Conservation (phyloP, 2,888 invertebrate species). For the Digitonthophagus gazella region DNA sequence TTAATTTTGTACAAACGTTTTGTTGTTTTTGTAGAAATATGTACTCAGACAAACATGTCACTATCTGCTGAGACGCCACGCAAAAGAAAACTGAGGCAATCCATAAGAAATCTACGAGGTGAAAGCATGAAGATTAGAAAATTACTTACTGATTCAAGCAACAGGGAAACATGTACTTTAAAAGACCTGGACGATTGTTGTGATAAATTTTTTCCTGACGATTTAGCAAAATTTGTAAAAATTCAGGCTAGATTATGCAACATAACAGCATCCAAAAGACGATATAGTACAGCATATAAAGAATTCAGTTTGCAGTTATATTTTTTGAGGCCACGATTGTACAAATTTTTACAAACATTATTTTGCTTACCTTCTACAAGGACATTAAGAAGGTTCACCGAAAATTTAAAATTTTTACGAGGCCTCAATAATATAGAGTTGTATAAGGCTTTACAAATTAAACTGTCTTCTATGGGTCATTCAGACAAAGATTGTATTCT, state of each 20-base stretch:
- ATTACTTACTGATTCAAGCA: background rate
- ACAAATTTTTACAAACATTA: background rate
- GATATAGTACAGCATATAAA: background rate
- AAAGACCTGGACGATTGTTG: background rate
- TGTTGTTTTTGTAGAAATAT: no score
- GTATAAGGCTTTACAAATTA: constrained; percentile 4
- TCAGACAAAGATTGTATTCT: constrained; percentile 4
- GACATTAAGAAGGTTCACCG: background rate
- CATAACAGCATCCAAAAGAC: background rate
- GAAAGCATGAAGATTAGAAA: background rate
- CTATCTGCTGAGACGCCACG: no score
- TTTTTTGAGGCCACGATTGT: constrained; percentile 1
- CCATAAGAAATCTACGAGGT: background rate
- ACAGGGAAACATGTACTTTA: background rate
- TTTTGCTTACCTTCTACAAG: constrained; percentile 6
- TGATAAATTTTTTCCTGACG: background rate
- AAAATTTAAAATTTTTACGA: background rate
- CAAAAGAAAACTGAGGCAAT: background rate
- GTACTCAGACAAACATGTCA: no score
- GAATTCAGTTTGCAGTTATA: background rate
- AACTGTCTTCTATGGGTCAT: background rate
- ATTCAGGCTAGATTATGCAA: background rate
- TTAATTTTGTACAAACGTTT: no score
- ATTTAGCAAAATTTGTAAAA: constrained; percentile 3
- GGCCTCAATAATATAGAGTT: constrained; percentile 2